These are phyloP conservation scores for Anguilla anguilla DNA, from an alignment of 2,797 vertebrate species.

Conservation along the genomic window DNA sequence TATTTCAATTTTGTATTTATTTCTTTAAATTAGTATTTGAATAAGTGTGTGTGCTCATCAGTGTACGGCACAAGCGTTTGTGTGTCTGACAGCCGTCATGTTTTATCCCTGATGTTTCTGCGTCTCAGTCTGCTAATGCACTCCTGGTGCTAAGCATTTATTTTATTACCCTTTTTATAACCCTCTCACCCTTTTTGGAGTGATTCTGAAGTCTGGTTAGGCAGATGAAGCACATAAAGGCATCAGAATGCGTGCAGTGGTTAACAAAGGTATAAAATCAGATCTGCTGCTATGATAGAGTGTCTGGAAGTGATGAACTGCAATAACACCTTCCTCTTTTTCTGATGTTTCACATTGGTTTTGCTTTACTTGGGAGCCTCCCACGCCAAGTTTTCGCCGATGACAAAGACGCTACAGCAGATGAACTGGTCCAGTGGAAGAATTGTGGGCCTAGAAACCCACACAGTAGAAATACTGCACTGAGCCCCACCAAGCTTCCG, in stretches of 20 bases:
- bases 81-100: neutral
- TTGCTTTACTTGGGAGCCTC: constrained; percentile 8
- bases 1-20: too few species aligned
- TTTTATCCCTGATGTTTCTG: constrained; percentile 2
- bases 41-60: neutral
- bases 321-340: neutral
- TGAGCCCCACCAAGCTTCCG: neutral
- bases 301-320: neutral
- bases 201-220: neutral
- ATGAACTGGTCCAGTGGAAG: neutral
- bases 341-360: neutral
- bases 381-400: neutral
- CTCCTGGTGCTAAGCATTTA: constrained; percentile 19
- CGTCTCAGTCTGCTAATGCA: neutral
- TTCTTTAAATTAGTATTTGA: too few species aligned
- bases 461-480: neutral
- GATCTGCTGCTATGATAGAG: constrained; percentile 11
- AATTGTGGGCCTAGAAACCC: neutral
- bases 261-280: constrained; percentile 3
- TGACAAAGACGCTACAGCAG: constrained; percentile 5
- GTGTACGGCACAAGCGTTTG: neutral
- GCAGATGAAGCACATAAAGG: constrained; percentile 16
- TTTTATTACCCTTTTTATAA: constrained; percentile 15
- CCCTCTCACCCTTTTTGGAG: neutral
- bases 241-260: constrained; percentile 10